A percentile compares a stretch with the other conserved stretches of the same genome.
These are phyloP conservation scores for Fundulus diaphanus DNA, from an alignment of 2,797 vertebrate species.

Conservation along the genomic window DNA sequence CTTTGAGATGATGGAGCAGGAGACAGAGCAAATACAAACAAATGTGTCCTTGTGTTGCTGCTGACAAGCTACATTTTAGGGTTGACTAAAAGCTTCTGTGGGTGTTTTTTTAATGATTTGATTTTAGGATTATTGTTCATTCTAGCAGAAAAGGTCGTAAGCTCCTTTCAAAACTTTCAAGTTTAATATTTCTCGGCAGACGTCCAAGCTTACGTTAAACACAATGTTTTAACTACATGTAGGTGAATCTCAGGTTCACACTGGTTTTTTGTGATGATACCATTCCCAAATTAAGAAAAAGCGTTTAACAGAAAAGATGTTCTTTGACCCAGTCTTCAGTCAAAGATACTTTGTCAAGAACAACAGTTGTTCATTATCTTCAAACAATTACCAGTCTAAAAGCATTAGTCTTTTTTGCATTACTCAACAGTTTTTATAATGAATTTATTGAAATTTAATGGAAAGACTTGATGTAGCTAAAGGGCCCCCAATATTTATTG, in stretches of 20 bases:
- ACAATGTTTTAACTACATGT: not conserved
- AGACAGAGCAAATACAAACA: not conserved
- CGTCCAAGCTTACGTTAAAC: not conserved
- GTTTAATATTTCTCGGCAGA: not conserved
- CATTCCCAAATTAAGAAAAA: not conserved
- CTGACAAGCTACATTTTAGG: conserved; percentile 6
- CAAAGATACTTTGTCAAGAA: no score
- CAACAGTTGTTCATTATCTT: no score
- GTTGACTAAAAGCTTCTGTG: conserved; percentile 2
- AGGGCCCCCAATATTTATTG: no score
- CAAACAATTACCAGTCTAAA: no score
- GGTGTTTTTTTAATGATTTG: not conserved
- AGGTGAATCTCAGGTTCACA: not conserved
- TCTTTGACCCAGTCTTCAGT: not conserved
- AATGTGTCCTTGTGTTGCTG: not conserved
- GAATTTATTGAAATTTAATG: no score
- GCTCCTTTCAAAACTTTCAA: not conserved
- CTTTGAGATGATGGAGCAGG: conserved; percentile 10
- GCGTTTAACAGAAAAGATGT: not conserved
- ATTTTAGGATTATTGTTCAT: not conserved
- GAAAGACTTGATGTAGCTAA: no score
- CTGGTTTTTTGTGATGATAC: not conserved
- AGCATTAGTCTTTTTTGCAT: no score
- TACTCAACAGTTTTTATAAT: no score
- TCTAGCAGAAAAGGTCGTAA: not conserved